Conservation (phyloP, 2,797 vertebrate species). For the Pterois miles region DNA sequence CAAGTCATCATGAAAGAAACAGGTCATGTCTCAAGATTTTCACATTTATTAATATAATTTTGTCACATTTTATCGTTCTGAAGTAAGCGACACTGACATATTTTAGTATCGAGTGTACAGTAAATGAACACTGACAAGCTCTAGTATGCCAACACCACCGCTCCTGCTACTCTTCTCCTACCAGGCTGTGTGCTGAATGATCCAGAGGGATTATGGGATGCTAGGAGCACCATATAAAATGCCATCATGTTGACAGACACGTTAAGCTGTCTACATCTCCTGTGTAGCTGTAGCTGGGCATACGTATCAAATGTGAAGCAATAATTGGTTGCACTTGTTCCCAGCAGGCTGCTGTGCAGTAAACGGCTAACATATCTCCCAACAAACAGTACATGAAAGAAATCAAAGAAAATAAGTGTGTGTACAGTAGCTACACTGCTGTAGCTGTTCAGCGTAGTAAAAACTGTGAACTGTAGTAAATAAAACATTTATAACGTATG, state of each 20-base stretch:
- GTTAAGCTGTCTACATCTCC: conserved; percentile 62
- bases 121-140: conserved; percentile 20
- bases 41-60: neutral
- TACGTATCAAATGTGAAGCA: conserved; percentile 36
- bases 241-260: conserved; percentile 62
- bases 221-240: conserved; percentile 62
- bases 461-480: neutral
- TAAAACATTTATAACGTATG: conserved; percentile 1
- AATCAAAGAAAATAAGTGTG: neutral
- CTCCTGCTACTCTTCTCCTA: conserved; percentile 30
- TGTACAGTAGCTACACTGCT: conserved; percentile 20
- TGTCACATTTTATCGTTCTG: neutral
- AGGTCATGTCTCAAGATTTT: neutral
- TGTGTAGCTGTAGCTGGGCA: conserved; percentile 43
- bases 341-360: conserved; percentile 14
- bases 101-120: conserved; percentile 23
- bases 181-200: conserved; percentile 52
- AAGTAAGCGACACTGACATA: conserved; percentile 6
- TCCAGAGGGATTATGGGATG: conserved; percentile 66
- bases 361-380: conserved; percentile 19
- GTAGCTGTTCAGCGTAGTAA: neutral
- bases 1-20: neutral
- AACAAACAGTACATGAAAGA: conserved; percentile 5
- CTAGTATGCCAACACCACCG: conserved; percentile 4
- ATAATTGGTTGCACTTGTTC: conserved; percentile 37